Conservation (phyloP, 1,140 invertebrate genomes). For the Papilio polyxenes region DNA sequence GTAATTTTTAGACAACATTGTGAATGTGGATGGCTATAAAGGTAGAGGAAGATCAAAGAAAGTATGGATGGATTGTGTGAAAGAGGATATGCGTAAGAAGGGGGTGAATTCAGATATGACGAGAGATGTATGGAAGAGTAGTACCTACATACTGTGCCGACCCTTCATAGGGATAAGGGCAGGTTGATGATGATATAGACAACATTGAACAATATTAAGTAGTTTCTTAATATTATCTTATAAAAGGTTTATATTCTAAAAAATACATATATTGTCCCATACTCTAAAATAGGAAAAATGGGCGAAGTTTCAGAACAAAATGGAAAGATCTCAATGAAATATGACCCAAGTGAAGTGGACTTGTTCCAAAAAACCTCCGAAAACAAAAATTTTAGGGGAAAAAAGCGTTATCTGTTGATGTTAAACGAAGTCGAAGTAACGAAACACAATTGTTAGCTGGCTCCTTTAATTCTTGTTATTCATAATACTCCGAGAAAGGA, state of each 20-base stretch:
- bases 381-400: conserved; percentile 29
- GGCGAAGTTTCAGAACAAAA: conserved; percentile 15
- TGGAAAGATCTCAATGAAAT: conserved; percentile 16
- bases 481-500: background rate
- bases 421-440: conserved; percentile 20
- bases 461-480: background rate
- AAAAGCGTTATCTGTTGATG: conserved; percentile 23
- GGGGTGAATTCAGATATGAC: no score
- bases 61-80: no score
- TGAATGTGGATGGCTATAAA: no score
- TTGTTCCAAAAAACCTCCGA: conserved; percentile 14
- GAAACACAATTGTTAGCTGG: conserved; percentile 19
- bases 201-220: background rate
- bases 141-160: no score
- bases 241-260: background rate
- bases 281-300: background rate
- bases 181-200: no score
- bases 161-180: no score
- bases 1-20: no score
- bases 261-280: background rate
- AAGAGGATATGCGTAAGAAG: no score
- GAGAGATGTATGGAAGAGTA: no score
- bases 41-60: no score
- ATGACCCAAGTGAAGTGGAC: background rate
- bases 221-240: no score